Base-by-base conservation (phyloP, 2,113 vertebrate genomes). In the Heterochromis multidens region DNA sequence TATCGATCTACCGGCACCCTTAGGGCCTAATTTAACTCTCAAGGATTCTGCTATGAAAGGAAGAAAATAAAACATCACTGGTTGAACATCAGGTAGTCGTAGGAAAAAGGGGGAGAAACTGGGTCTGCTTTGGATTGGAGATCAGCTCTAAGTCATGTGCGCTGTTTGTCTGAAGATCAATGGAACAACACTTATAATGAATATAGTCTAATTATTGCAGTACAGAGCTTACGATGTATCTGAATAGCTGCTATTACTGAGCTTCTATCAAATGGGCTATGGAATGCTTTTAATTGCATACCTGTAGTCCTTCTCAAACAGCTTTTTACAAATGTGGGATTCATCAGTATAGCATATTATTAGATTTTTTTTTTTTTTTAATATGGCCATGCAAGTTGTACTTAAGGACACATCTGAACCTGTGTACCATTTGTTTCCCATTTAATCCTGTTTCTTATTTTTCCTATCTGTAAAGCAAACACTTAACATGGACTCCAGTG, bases 1-100 rank as follows among this genome's bases (percentile, higher is more conserved):
- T 59, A 93, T 94, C 82, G 92, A 94, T 95, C 90, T 78, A 25
- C 81, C 40, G 67, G 27, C 83, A 78, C 84, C 92, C 85, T 87
- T 25, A 76, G 88, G 90, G 91, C 85, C 82, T 90, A 81, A 90
- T 93, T 93, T 91, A 91, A 88, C 79, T 90, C 88, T 93, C 83
- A 70, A 87, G 80, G 85, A 92, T 90, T 90, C 86, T 49, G 57
- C 85, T 56, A 59, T 82, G 78, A 93, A 92, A 84, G 70, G 77
- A 52, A 61, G 81, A 89, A 91, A 94, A 85, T 83, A 88, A 86
- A 88, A 90, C 85, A 91, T 92, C 80, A 88, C 77, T 70, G 89
- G 76, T 59, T 91, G 74, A 88, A 90, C 88, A 79, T 90, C 80
- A 80, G 90, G 81, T 82, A 85, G 82, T 72, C 23, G 23, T 16